A percentile compares a stretch with the other conserved stretches of the same genome.
Conservation (phyloP, 2,888 invertebrate species). For the Pyrgus malvae region DNA sequence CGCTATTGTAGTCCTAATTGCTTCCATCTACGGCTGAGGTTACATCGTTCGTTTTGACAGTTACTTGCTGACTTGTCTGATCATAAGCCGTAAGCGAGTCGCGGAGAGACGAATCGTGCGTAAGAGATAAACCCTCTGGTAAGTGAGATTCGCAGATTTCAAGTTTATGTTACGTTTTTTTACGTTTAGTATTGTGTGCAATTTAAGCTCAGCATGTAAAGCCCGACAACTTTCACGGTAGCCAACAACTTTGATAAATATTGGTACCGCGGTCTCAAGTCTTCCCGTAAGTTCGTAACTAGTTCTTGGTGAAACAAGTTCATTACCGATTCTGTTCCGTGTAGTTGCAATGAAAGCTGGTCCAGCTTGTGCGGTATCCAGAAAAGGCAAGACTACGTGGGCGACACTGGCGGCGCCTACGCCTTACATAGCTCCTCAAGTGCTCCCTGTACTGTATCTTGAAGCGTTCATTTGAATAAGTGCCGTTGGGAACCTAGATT, state of each 20-base stretch:
- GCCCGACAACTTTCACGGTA: neutral
- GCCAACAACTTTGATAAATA: neutral
- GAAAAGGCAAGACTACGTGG: slow-evolving; percentile 48
- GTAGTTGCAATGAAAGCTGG: slow-evolving; percentile 50
- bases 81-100: neutral
- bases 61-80: slow-evolving; percentile 15
- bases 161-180: no score
- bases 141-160: no score
- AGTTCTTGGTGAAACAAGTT: neutral
- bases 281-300: neutral
- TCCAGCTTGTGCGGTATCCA: slow-evolving; percentile 44
- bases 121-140: no score
- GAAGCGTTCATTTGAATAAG: neutral
- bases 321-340: neutral
- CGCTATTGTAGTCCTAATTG: slow-evolving; percentile 27
- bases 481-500: neutral
- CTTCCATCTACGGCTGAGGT: slow-evolving; percentile 7
- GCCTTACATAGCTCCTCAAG: slow-evolving; percentile 29
- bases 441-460: slow-evolving; percentile 27
- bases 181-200: no score
- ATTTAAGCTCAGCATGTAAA: no score
- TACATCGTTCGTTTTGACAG: slow-evolving; percentile 31
- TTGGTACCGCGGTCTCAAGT: neutral
- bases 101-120: no score
- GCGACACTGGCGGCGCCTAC: slow-evolving; percentile 42